These are phyloP conservation scores for Rotaria socialis DNA, from an alignment of 2,888 invertebrate species.

Conservation along the genomic window DNA sequence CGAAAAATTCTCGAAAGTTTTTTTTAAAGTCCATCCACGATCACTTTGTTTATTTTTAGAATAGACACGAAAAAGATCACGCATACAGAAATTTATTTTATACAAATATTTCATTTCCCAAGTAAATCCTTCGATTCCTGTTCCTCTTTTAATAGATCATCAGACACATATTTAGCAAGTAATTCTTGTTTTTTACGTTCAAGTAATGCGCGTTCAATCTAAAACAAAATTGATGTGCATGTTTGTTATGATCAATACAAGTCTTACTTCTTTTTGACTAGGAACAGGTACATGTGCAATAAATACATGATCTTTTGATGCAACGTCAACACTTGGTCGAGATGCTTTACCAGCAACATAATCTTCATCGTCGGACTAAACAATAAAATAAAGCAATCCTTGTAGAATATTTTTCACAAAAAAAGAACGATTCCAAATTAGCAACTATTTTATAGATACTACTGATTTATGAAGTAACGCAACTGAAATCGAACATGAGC, in stretches of 20 bases:
- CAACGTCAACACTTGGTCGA: slow-evolving; percentile 42
- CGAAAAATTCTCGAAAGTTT: neutral
- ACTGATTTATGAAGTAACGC: too few relatives aligned
- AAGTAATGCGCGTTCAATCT: slow-evolving; percentile 81
- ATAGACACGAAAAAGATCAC: neutral
- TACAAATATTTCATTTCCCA: slow-evolving; percentile 49
- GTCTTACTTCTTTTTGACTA: slow-evolving; percentile 73
- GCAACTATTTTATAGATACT: too few relatives aligned
- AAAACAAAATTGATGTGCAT: slow-evolving; percentile 36
- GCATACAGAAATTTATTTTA: neutral
- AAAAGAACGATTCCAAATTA: too few relatives aligned
- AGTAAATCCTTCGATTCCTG: slow-evolving; percentile 58
- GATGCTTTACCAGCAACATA: slow-evolving; percentile 46
- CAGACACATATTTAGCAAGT: slow-evolving; percentile 72
- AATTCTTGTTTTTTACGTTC: slow-evolving; percentile 85
- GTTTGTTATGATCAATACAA: neutral
- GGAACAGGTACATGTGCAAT: slow-evolving; percentile 86
- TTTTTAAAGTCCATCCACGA: too few relatives aligned
- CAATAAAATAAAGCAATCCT: slow-evolving; percentile 24
- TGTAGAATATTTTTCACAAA: too few relatives aligned
- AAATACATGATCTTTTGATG: slow-evolving; percentile 62
- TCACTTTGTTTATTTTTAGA: neutral
- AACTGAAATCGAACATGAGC: too few relatives aligned
- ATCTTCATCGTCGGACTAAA: slow-evolving; percentile 52
- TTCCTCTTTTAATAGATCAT: slow-evolving; percentile 56